phyloP scores from a whole-genome alignment of 2,797 vertebrate species.

The Anguilla pacifica region DNA sequence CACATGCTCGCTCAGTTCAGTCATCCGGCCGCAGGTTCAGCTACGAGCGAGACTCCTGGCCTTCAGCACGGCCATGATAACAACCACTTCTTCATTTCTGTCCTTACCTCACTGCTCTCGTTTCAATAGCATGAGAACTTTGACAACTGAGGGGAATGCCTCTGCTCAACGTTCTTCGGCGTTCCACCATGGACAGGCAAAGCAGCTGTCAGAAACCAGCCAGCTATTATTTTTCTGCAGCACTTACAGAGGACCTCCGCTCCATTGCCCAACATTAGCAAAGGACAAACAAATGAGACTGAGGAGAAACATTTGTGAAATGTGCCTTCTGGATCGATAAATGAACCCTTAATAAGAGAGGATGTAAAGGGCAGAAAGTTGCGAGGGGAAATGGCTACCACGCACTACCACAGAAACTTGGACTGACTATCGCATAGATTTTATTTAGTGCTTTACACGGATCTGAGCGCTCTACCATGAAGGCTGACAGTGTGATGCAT shows the following conservation, averaged over 20 bases:
- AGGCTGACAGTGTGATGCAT: neutral
- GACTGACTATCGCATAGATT: neutral
- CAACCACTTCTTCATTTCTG: neutral
- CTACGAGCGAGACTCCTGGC: neutral
- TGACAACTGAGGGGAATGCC: neutral
- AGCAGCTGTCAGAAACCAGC: neutral
- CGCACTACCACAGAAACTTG: neutral
- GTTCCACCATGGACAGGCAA: neutral
- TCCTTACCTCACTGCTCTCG: neutral
- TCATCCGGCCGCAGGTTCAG: neutral
- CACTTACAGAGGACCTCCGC: neutral
- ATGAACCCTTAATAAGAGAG: neutral
- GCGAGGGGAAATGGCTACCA: neutral
- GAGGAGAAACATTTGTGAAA: constrained; percentile 1
- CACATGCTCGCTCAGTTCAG: neutral
- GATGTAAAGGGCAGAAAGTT: neutral
- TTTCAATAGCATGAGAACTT: neutral
- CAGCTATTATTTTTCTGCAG: neutral
- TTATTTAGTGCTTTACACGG: neutral
- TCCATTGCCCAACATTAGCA: neutral
- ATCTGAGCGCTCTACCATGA: neutral
- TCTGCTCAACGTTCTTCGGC: neutral
- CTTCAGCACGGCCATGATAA: neutral
- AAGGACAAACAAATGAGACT: neutral
- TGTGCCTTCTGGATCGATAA: neutral